phyloP scores from a whole-genome alignment of 2,888 invertebrate species.

The Uloborus plumipes region DNA sequence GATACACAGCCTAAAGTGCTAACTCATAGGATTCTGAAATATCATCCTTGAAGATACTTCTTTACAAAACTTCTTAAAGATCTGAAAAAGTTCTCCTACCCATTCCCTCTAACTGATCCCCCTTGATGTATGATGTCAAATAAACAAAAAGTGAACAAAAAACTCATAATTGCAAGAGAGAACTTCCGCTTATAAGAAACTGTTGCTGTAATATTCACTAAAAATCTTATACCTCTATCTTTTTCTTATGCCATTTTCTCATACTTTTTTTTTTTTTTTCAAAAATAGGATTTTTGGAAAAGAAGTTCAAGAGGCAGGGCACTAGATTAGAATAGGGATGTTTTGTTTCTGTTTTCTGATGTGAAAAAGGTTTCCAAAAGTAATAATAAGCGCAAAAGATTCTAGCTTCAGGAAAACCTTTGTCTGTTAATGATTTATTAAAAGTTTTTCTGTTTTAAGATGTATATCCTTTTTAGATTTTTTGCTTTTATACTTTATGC shows the following conservation, averaged over 20 bases:
- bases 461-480: conserved; percentile 1
- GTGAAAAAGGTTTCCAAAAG: conserved; percentile 25
- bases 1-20: no score
- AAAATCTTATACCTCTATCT: conserved; percentile 36
- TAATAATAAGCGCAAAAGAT: conserved; percentile 15
- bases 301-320: conserved; percentile 11
- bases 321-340: conserved; percentile 13
- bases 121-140: conserved; percentile 9
- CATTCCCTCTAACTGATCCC: no score
- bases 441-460: conserved; percentile 25
- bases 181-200: conserved; percentile 15
- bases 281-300: conserved; percentile 2
- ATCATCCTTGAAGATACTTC: no score
- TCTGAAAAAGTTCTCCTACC: no score
- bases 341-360: conserved; percentile 35
- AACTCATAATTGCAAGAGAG: conserved; percentile 32
- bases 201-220: conserved; percentile 38
- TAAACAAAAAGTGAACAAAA: not conserved
- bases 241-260: not conserved
- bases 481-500: conserved; percentile 2
- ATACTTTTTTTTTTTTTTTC: not conserved
- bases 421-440: conserved; percentile 50
- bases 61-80: no score
- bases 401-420: conserved; percentile 12
- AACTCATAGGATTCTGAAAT: no score